Conservation (phyloP, 2,113 vertebrate genomes). For the Isurus oxyrinchus region DNA sequence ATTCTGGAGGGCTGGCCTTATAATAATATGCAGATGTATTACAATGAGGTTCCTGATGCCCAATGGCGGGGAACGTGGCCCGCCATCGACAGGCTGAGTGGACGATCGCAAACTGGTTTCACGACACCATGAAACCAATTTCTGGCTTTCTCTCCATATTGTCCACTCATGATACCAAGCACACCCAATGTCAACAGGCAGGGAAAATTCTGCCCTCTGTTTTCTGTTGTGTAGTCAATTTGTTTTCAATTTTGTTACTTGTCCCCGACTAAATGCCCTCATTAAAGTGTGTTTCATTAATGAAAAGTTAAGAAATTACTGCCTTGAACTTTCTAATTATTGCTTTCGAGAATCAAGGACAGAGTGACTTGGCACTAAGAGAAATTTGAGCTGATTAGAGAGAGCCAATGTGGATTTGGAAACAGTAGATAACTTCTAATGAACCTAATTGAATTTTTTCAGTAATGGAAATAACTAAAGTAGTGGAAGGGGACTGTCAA, state of each 20-base stretch:
- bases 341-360: neutral
- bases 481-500: neutral
- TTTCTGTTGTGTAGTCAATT: neutral
- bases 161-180: too few species aligned
- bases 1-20: too few species aligned
- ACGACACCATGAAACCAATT: too few species aligned
- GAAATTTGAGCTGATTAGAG: neutral
- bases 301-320: neutral
- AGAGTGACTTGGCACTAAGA: neutral
- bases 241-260: neutral
- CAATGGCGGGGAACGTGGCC: too few species aligned
- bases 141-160: too few species aligned
- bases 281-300: neutral
- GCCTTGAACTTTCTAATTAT: neutral
- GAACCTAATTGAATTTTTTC: neutral
- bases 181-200: too few species aligned
- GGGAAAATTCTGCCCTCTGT: too few species aligned
- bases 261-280: neutral
- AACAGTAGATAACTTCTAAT: neutral
- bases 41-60: too few species aligned
- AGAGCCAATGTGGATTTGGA: neutral
- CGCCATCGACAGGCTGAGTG: too few species aligned
- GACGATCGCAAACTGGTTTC: too few species aligned
- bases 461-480: neutral
- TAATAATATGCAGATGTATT: too few species aligned